phyloP scores from a whole-genome alignment of 2,113 vertebrate genomes.

The Petromus typicus region DNA sequence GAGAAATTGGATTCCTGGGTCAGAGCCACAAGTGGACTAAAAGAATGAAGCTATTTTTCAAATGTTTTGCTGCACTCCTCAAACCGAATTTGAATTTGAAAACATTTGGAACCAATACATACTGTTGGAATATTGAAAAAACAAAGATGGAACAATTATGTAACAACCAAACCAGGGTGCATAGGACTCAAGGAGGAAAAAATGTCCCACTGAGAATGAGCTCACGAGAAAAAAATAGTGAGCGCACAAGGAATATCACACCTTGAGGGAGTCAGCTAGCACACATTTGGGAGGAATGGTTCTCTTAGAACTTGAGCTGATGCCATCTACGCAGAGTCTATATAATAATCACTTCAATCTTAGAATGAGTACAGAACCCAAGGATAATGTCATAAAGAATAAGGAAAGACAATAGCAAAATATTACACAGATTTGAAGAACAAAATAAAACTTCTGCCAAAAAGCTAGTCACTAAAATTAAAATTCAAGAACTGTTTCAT shows the following conservation, averaged over 20 bases:
- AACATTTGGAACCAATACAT: not conserved
- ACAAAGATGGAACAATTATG: conserved; percentile 5
- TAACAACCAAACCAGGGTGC: not conserved
- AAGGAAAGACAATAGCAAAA: not conserved
- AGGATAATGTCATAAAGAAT: not conserved
- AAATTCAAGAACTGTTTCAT: not conserved
- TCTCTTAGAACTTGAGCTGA: conserved; percentile 21
- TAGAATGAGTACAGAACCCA: not conserved
- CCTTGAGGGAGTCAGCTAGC: not conserved
- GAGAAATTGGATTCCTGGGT: not conserved
- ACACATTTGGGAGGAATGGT: not conserved
- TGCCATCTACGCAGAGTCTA: not conserved
- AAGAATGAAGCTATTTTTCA: not conserved
- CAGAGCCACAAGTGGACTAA: not conserved
- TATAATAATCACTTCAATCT: not conserved
- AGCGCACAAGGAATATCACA: not conserved
- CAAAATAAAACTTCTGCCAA: not conserved
- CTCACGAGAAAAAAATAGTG: conserved; percentile 47
- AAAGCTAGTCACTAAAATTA: not conserved
- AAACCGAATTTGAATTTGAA: conserved; percentile 29
- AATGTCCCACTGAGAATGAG: not conserved
- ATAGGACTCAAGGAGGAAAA: not conserved
- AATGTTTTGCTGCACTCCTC: not conserved
- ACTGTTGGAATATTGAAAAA: not conserved
- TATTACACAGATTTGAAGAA: not conserved